Conservation (phyloP, 2,888 invertebrate genomes). For the Acrobasis consociella region DNA sequence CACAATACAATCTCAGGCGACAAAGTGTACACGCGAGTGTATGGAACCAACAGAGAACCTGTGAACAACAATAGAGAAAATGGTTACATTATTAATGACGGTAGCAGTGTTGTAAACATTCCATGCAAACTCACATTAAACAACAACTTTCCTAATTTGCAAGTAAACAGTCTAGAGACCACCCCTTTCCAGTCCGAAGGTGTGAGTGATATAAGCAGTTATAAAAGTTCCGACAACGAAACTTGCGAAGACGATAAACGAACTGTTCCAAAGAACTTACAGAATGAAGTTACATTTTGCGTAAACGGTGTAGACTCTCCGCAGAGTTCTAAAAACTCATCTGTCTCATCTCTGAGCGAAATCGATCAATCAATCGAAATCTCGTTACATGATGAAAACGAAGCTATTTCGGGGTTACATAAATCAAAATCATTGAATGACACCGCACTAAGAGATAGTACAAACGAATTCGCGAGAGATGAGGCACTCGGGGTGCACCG, state of each 20-base stretch:
- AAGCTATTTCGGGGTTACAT: conserved; percentile 51
- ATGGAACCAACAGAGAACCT: conserved; percentile 39
- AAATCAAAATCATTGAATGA: conserved; percentile 74
- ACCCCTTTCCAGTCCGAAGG: conserved; percentile 66
- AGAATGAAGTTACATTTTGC: conserved; percentile 35
- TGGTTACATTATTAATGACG: conserved; percentile 54
- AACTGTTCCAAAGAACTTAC: conserved; percentile 40
- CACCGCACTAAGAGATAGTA: conserved; percentile 46
- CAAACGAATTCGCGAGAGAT: conserved; percentile 43
- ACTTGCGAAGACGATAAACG: conserved; percentile 57
- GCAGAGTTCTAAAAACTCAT: conserved; percentile 45
- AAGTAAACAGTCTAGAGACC: conserved; percentile 63
- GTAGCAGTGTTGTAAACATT: conserved; percentile 67
- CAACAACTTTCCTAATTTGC: conserved; percentile 56
- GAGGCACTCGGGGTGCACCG: conserved; percentile 57
- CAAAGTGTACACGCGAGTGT: conserved; percentile 72
- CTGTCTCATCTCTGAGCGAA: conserved; percentile 51
- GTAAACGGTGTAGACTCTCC: conserved; percentile 40
- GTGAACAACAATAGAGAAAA: conserved; percentile 42
- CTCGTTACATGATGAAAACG: conserved; percentile 51
- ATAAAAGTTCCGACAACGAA: conserved; percentile 80
- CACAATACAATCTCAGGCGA: conserved; percentile 73
- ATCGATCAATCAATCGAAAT: conserved; percentile 44
- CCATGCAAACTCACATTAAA: conserved; percentile 68
- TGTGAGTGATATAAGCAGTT: conserved; percentile 74